These are phyloP conservation scores for Gymnorhina tibicen DNA, from an alignment of 2,113 vertebrate species.

Conservation along the genomic window DNA sequence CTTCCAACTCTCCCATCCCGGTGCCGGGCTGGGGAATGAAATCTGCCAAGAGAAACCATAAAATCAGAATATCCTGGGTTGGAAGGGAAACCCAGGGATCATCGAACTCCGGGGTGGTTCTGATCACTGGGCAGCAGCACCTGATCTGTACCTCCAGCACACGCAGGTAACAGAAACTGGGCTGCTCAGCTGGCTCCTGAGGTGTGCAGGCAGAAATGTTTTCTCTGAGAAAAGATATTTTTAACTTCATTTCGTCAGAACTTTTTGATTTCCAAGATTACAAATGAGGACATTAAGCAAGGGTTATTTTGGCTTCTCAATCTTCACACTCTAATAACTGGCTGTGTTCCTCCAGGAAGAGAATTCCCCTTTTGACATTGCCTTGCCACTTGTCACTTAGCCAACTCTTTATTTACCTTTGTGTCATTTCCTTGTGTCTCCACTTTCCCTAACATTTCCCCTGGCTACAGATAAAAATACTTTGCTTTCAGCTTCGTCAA, in stretches of 20 bases:
- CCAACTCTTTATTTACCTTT: conserved; percentile 36
- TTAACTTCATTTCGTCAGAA: background rate
- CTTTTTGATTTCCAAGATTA: background rate
- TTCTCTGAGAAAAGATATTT: background rate
- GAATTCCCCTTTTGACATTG: background rate
- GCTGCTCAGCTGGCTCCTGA: fast-evolving
- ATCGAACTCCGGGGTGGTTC: background rate
- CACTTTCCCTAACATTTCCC: background rate
- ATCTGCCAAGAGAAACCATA: background rate
- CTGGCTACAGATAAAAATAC: conserved; percentile 22
- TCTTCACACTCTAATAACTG: background rate
- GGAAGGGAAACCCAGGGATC: background rate
- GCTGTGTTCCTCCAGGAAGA: background rate
- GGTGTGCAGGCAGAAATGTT: background rate
- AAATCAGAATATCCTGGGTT: background rate
- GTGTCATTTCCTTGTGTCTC: conserved; percentile 4
- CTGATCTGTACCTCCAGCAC: background rate
- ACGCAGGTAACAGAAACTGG: fast-evolving
- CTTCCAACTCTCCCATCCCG: background rate
- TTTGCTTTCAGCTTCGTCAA: background rate
- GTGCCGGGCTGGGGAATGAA: background rate
- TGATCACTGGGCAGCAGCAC: background rate
- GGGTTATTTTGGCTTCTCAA: background rate
- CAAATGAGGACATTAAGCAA: background rate
- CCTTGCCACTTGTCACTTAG: conserved; percentile 1